phyloP scores from a whole-genome alignment of 2,797 vertebrate species.

The Podargus strigoides region DNA sequence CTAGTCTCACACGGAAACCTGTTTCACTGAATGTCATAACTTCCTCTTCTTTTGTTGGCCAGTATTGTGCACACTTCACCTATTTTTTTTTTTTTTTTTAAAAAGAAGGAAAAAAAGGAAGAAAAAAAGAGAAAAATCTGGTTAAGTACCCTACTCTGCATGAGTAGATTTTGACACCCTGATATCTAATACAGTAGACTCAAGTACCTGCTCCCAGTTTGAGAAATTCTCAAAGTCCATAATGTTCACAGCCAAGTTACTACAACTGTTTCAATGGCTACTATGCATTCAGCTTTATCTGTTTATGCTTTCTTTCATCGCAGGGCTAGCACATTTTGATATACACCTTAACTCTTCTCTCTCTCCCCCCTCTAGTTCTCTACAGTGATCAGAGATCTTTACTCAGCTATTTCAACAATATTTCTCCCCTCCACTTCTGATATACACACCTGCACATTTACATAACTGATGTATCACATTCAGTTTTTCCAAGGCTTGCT shows the following conservation, averaged over 20 bases:
- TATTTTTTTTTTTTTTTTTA: conserved; percentile 48
- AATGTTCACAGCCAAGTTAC: background rate
- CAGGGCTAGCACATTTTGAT: background rate
- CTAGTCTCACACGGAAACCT: conserved; percentile 86
- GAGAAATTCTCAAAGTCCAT: background rate
- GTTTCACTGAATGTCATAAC: conserved; percentile 90
- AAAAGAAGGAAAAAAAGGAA: background rate
- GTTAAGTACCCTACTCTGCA: background rate
- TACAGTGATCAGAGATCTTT: background rate
- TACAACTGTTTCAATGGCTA: background rate
- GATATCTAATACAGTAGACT: background rate
- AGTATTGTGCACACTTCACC: conserved; percentile 98
- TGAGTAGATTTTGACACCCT: background rate
- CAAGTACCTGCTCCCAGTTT: background rate
- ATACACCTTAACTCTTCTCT: background rate
- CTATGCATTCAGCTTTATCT: background rate
- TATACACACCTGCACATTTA: background rate
- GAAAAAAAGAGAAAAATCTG: background rate
- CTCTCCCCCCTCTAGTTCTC: background rate
- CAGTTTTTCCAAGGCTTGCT: background rate
- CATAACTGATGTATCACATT: background rate
- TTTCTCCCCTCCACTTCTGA: background rate
- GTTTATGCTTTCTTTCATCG: background rate
- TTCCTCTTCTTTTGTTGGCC: conserved; percentile 86
- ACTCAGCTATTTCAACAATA: background rate